Percentiles rank a stretch among this genome's conserved stretches.
These are phyloP conservation scores for Sturnira hondurensis DNA, from an alignment of 2,113 vertebrate species.

Conservation along the genomic window DNA sequence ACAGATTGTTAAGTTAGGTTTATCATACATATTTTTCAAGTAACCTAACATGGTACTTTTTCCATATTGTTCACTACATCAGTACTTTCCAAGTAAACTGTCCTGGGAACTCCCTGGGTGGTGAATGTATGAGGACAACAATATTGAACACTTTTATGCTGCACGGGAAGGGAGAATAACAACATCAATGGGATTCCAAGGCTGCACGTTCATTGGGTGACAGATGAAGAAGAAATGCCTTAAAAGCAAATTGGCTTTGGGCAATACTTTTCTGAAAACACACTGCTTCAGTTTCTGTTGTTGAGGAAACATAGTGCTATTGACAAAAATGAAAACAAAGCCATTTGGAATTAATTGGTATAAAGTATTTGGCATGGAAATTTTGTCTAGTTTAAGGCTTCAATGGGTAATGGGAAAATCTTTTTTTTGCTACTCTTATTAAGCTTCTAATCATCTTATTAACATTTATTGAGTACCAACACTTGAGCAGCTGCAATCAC, in stretches of 20 bases:
- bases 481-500: slow-evolving; percentile 9
- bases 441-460: slow-evolving; percentile 50
- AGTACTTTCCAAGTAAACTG: neutral
- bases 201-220: neutral
- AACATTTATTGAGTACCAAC: slow-evolving; percentile 15
- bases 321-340: slow-evolving; percentile 13
- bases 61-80: neutral
- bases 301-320: neutral
- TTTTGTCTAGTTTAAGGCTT: neutral
- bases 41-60: neutral
- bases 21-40: neutral
- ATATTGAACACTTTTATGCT: neutral
- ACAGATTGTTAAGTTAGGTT: neutral
- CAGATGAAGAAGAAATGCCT: neutral
- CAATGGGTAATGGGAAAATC: neutral
- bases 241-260: neutral
- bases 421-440: slow-evolving; percentile 9
- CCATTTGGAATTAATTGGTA: neutral
- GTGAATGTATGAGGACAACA: neutral
- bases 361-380: slow-evolving; percentile 19
- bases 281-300: neutral
- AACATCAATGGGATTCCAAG: neutral
- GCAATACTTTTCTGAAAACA: neutral
- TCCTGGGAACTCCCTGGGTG: neutral
- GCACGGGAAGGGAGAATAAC: neutral